Evolutionary conservation across 2,797 vertebrate genomes (phyloP), one percentile per base, ranked within the genome.

Genomic region (Micromesistius poutassou): DNA sequence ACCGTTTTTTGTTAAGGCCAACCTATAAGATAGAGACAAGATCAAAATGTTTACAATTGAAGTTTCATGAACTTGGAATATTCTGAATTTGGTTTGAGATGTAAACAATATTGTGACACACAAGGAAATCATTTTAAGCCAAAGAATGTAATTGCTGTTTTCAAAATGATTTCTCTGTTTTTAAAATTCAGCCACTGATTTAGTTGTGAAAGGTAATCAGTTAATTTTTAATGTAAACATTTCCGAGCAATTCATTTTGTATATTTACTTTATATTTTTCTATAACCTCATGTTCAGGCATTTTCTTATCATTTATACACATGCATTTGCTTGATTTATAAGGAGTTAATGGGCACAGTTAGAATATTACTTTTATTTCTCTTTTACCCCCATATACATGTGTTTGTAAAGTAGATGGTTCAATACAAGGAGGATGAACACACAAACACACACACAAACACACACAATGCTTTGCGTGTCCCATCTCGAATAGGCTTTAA

Each of bases 221-320:
- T 80, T 81, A 80, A 83, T 73, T 85, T 78, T 84, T 81, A 86
- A 68, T 28, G 62, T 83, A 87, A 79, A 81, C 76, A 82, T 87
- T 89, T 93, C 91, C 89, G 92, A 89, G 74, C 74, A 74, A 71
- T 79, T 84, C 76, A 83, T 38, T 88, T 80, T 92, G 89, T 92
- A 90, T 80, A 87, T 83, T 10, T 38, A 79, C 33, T 71, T 74
- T 85, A 86, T 82, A 84, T 82, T 80, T 94, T 93, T 92, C 77
- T 91, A 91, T 83, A 93, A 84, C 91, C 89, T 86, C 85, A 77
- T 87, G 85, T 83, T 74, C 80, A 75, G 87, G 80, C 76, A 81
- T 89, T 92, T 91, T 38, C 92, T 76, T 91, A 90, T 92, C 87
- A 90, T 93, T 94, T 92, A 88, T 91, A 93, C 84, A 85, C 82